These are phyloP conservation scores for Onychomys leucogaster DNA, from an alignment of 2,797 vertebrate species.

Conservation along the genomic window DNA sequence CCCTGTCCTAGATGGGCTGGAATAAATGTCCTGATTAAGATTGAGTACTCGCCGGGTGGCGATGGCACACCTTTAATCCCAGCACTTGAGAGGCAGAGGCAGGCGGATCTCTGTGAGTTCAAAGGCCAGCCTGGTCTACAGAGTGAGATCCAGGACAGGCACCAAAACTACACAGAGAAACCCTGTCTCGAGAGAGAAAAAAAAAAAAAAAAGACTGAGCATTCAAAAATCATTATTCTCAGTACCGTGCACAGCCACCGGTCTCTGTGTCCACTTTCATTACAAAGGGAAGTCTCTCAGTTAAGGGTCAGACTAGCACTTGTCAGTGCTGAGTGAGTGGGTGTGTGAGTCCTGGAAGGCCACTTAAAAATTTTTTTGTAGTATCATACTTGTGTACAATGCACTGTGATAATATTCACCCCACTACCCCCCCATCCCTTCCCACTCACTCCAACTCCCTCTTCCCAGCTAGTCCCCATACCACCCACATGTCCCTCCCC, in stretches of 20 bases:
- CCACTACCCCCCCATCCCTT: not conserved
- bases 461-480: not conserved
- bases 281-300: not conserved
- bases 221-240: not conserved
- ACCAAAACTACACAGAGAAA: too few species aligned
- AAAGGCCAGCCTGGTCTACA: too few species aligned
- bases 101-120: too few species aligned
- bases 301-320: not conserved
- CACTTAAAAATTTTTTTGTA: not conserved
- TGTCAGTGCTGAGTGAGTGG: not conserved
- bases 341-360: not conserved
- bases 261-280: not conserved
- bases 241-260: not conserved
- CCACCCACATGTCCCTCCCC: too few species aligned
- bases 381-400: not conserved
- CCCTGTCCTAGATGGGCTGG: not conserved
- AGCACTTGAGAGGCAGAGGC: too few species aligned
- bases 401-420: not conserved
- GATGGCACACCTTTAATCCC: too few species aligned
- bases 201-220: not conserved
- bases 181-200: too few species aligned
- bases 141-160: too few species aligned
- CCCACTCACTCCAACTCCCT: not conserved
- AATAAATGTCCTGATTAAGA: not conserved
- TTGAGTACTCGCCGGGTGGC: not conserved